phyloP scores from a whole-genome alignment of 2,113 vertebrate species.

The Haplochromis vanheusdeni region DNA sequence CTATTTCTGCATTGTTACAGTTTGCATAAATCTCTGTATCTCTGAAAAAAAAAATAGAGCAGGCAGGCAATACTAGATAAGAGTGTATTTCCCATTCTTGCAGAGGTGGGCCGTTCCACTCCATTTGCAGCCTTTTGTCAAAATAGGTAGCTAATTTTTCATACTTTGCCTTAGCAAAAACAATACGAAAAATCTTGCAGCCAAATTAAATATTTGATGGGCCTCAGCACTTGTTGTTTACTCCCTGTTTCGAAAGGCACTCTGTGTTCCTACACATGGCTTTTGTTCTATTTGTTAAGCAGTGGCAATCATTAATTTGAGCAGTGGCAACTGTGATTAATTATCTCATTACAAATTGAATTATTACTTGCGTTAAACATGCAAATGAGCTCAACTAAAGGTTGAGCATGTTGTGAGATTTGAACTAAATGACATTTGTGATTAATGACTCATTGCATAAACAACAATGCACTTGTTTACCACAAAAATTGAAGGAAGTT shows the following conservation, averaged over 20 bases:
- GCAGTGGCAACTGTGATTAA: constrained; percentile 60
- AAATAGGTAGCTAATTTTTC: constrained; percentile 44
- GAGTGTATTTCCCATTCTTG: constrained; percentile 19
- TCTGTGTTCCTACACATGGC: neutral
- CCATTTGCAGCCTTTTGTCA: constrained; percentile 35
- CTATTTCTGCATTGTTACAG: constrained; percentile 5
- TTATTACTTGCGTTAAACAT: constrained; percentile 52
- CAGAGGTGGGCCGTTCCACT: constrained; percentile 19
- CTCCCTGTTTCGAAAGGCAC: neutral
- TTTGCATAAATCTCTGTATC: constrained; percentile 46
- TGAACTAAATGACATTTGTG: constrained; percentile 26
- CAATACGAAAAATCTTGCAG: neutral
- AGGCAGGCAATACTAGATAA: constrained; percentile 39
- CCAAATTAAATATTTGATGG: constrained; percentile 32
- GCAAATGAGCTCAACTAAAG: constrained; percentile 48
- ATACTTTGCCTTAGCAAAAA: constrained; percentile 25
- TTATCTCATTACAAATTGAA: constrained; percentile 61
- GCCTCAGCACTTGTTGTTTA: neutral
- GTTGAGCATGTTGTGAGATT: constrained; percentile 44
- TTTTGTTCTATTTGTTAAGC: constrained; percentile 30
- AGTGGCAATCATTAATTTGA: constrained; percentile 52
- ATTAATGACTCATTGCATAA: constrained; percentile 39
- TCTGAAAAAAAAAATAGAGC: neutral
- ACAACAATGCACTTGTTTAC: constrained; percentile 37
- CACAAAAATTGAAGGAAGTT: neutral